Evolutionary conservation across 2,113 vertebrate genomes (phyloP).

Genomic region (Uria aalge): DNA sequence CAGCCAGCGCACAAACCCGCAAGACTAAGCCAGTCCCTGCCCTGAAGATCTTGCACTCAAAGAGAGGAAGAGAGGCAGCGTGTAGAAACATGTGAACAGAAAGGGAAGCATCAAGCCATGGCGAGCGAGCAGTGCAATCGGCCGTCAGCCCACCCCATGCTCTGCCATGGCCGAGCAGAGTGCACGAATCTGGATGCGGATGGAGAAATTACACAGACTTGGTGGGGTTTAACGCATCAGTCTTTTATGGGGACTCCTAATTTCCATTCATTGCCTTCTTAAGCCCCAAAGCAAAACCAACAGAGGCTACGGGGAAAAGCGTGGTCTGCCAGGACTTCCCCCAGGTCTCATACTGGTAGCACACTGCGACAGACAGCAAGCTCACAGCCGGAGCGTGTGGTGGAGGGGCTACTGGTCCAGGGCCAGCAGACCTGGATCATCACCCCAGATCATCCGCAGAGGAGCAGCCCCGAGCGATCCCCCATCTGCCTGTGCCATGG

Average conservation of each 20-base stretch:
- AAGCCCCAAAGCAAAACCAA: neutral
- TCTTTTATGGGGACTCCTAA: neutral
- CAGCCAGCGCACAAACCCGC: neutral
- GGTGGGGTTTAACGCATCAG: neutral
- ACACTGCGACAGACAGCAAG: neutral
- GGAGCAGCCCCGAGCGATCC: rapidly evolving
- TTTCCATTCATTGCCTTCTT: neutral
- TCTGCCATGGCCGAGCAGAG: neutral
- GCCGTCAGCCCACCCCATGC: rapidly evolving
- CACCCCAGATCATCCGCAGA: neutral
- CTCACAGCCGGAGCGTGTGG: rapidly evolving
- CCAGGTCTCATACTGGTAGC: rapidly evolving
- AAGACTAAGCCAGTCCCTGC: neutral
- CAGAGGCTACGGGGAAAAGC: neutral
- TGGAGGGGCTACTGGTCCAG: neutral
- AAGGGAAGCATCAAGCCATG: neutral
- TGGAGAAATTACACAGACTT: neutral
- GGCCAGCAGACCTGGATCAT: neutral
- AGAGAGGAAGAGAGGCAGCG: neutral
- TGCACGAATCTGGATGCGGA: neutral
- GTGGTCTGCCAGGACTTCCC: neutral
- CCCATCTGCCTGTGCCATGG: neutral
- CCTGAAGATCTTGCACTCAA: neutral
- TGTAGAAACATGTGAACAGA: neutral
- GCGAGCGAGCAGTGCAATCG: rapidly evolving